These are phyloP conservation scores for Cryptoprocta ferox DNA, from an alignment of 2,797 vertebrate species.

Conservation along the genomic window DNA sequence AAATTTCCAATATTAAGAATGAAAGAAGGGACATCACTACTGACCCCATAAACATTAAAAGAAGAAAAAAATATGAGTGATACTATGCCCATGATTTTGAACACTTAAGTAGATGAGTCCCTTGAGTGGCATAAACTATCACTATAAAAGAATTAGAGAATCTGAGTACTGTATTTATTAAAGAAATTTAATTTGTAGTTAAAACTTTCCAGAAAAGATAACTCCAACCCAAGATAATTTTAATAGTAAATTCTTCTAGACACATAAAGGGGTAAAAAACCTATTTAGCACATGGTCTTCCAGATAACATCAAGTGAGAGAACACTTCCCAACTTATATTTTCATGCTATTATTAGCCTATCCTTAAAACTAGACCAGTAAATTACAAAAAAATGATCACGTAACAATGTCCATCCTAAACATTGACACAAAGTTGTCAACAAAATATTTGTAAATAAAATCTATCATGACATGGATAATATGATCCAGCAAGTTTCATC, in stretches of 20 bases:
- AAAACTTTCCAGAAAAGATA: background rate
- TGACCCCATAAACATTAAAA: background rate
- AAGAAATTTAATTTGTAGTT: background rate
- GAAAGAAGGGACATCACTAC: background rate
- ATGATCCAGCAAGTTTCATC: background rate
- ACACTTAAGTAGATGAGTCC: background rate
- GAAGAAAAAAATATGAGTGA: background rate
- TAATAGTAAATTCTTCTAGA: background rate
- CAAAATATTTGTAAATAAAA: background rate
- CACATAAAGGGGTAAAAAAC: background rate
- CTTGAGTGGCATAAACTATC: background rate
- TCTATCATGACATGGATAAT: background rate
- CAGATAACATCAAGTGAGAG: background rate
- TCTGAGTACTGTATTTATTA: background rate
- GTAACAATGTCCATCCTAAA: background rate
- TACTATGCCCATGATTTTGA: background rate
- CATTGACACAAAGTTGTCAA: background rate
- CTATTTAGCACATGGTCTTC: background rate
- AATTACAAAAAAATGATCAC: background rate
- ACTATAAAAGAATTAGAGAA: background rate
- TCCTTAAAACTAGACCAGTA: background rate
- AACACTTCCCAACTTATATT: background rate
- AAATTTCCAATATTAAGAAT: background rate
- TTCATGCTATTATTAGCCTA: background rate
- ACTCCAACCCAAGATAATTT: background rate